phyloP scores from a whole-genome alignment of 2,888 invertebrate genomes.

The Cyrtodaria siliqua region DNA sequence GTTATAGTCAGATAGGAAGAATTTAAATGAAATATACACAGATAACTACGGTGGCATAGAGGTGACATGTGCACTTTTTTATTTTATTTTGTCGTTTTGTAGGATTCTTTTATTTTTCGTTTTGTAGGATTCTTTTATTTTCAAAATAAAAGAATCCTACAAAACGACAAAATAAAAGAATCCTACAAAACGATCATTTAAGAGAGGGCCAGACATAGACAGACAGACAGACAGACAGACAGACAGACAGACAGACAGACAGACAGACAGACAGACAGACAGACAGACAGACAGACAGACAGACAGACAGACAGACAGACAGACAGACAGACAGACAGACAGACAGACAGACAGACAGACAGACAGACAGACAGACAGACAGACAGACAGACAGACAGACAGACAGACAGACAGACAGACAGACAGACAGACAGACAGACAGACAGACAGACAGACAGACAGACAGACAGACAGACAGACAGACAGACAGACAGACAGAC shows the following conservation, averaged over 20 bases:
- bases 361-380: constrained; percentile 3
- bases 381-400: constrained; percentile 3
- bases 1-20: no score
- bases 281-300: constrained; percentile 3
- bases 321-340: constrained; percentile 3
- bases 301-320: constrained; percentile 3
- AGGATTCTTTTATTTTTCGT: no score
- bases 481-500: constrained; percentile 1
- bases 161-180: no score
- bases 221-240: no score
- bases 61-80: no score
- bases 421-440: constrained; percentile 3
- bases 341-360: constrained; percentile 3
- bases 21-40: not conserved
- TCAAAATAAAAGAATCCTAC: no score
- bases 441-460: constrained; percentile 3
- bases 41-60: no score
- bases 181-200: no score
- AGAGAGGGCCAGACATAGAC: no score
- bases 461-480: constrained; percentile 10
- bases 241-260: no score
- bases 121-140: no score
- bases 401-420: constrained; percentile 3
- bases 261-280: constrained; percentile 3
- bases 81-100: no score